Base-by-base conservation (phyloP, 2,888 invertebrate genomes). In the Pammene fasciana region DNA sequence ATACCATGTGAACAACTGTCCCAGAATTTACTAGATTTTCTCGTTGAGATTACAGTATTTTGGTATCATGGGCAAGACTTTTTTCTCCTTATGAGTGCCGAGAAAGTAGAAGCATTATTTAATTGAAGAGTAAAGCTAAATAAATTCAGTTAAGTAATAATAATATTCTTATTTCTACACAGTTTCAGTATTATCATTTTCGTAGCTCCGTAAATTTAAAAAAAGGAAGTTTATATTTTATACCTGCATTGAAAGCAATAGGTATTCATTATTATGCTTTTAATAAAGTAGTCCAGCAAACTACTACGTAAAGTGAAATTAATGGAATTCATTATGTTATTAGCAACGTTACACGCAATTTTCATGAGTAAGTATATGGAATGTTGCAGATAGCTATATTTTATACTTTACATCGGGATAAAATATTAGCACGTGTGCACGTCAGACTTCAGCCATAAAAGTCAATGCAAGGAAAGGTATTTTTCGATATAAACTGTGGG, bases 261-360 rank as follows among this genome's bases (percentile, higher is more conserved):
- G 43, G 38, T 65, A 38, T 64, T 45, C 43, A 68, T 45, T 52
- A 64, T 38, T 50, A 64, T 68, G 64, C 50, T 59, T 68, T 68
- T 68, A 64, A 68, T 65, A 59, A 68, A 18, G 18, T 34, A 68
- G 64, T 52, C 68, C 50, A 45, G 64, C 64, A 46, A 65, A 52
- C 64, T 68, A 64, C 64, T 57, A 50, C 52, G 64, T 59, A 65
- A 45, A 65, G 64, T 68, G 45, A 68, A 68, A 68, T 68, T 68
- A 68, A 68, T 68, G 68, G 68, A 68, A 54, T 68, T 68, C 64
- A 68, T 68, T 65, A 68, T 50, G 43, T 64, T 68, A 68, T 68
- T 68, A 68, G 68, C 68, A 45, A 65, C 52, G 57, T 62, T 36
- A 68, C 68, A 65, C 68, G 68, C 64, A 59, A 68, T 64, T 52